Percentiles rank a stretch among this genome's conserved stretches.
Conservation (phyloP, 2,113 vertebrate genomes). For the Leucosticte australis region DNA sequence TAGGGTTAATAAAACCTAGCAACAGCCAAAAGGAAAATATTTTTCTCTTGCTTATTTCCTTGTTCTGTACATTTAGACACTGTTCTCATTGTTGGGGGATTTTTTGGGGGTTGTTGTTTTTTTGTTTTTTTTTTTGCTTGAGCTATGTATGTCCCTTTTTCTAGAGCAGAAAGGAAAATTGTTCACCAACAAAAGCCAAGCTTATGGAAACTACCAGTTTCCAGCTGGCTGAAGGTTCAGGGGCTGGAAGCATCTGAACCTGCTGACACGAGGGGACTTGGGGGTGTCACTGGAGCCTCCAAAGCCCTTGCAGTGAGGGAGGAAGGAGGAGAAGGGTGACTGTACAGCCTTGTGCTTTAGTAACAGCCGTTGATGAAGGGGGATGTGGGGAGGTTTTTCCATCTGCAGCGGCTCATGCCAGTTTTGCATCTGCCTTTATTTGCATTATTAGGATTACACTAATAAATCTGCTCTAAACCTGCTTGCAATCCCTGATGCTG, state of each 20-base stretch:
- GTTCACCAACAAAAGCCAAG: neutral
- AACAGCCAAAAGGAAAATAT: neutral
- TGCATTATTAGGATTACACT: neutral
- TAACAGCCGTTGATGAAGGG: neutral
- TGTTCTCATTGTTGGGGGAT: neutral
- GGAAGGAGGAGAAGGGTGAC: neutral
- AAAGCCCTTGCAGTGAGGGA: neutral
- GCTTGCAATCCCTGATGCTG: neutral
- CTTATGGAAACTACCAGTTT: neutral
- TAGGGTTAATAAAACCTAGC: neutral
- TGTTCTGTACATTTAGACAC: neutral
- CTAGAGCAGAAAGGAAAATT: neutral
- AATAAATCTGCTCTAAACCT: neutral
- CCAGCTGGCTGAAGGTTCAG: neutral
- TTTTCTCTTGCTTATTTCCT: neutral
- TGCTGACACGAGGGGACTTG: neutral
- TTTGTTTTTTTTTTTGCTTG: neutral
- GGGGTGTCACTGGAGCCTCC: neutral
- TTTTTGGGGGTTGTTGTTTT: too few relatives aligned
- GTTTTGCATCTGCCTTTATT: neutral
- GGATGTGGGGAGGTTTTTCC: fast-evolving
- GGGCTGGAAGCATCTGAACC: neutral
- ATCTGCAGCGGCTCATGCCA: fast-evolving
- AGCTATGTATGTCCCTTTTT: neutral
- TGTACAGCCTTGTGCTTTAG: neutral